Evolutionary conservation across 2,888 invertebrate genomes (phyloP).

Genomic region (Imbricaverruca yamaguchii): DNA sequence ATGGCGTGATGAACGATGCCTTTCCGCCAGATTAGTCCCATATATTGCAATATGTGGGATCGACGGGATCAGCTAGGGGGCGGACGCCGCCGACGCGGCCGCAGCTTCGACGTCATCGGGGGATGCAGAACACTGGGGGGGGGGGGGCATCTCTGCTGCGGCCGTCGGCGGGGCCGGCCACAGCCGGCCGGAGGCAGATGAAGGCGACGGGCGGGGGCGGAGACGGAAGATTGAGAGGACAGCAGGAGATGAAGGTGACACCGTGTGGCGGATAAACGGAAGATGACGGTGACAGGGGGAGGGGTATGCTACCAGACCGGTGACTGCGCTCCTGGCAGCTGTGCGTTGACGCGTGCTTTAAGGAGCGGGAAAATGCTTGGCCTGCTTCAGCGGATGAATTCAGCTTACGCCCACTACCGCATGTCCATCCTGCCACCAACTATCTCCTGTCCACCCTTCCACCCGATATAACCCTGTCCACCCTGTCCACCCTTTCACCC

Average conservation of each 20-base stretch:
- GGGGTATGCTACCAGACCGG: too few relatives aligned
- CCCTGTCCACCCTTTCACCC: too few relatives aligned
- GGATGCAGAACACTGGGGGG: neutral
- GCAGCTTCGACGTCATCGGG: neutral
- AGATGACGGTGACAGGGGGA: neutral
- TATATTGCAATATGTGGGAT: neutral
- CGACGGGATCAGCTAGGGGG: neutral
- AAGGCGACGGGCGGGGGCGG: neutral
- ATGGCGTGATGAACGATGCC: slow-evolving; percentile 8
- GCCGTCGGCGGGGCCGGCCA: too few relatives aligned
- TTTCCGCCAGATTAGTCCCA: neutral
- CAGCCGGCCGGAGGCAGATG: neutral
- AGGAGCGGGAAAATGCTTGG: too few relatives aligned
- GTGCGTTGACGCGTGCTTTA: too few relatives aligned
- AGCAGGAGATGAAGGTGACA: neutral
- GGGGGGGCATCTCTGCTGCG: too few relatives aligned
- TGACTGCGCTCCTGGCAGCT: too few relatives aligned
- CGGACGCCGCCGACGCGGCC: neutral
- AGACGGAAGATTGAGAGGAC: neutral
- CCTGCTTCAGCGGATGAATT: too few relatives aligned
- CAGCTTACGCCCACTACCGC: too few relatives aligned
- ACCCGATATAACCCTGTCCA: too few relatives aligned
- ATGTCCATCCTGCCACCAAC: too few relatives aligned
- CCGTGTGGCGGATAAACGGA: neutral
- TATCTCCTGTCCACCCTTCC: too few relatives aligned